Conservation (phyloP, 2,113 vertebrate species). For the Cavia porcellus region DNA sequence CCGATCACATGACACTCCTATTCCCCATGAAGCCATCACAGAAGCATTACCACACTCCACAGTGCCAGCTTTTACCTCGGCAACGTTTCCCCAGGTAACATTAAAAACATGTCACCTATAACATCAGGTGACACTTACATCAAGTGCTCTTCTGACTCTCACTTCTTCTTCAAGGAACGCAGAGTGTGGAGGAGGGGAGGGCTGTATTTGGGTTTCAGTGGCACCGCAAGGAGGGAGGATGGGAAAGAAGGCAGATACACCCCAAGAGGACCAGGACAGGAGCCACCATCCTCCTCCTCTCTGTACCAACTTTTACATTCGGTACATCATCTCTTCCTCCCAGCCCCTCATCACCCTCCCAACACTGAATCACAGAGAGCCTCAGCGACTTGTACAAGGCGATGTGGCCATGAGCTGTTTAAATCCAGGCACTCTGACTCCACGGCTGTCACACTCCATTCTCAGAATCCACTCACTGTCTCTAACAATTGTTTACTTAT, state of each 20-base stretch:
- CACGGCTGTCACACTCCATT: neutral
- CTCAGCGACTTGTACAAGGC: neutral
- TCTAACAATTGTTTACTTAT: neutral
- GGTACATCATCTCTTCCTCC: neutral
- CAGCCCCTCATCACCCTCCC: neutral
- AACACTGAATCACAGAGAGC: neutral
- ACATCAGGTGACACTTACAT: slow-evolving; percentile 57
- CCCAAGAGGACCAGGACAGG: neutral
- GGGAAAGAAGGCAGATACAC: rapidly evolving
- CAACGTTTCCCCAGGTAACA: slow-evolving; percentile 61
- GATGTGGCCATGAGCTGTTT: neutral
- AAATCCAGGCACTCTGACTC: neutral
- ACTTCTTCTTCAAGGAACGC: slow-evolving; percentile 3
- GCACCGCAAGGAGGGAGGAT: rapidly evolving
- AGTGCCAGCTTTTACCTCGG: slow-evolving; percentile 26
- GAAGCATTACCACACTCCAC: slow-evolving; percentile 23
- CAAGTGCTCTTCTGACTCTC: slow-evolving; percentile 32
- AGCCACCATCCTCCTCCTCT: neutral
- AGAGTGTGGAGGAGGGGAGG: neutral
- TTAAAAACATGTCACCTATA: slow-evolving; percentile 59
- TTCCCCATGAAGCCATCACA: neutral
- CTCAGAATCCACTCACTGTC: neutral
- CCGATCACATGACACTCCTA: neutral
- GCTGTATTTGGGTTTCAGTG: neutral
- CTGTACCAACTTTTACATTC: neutral